Base-by-base conservation (phyloP, 1,140 invertebrate species). In the Campoletis sonorensis region DNA sequence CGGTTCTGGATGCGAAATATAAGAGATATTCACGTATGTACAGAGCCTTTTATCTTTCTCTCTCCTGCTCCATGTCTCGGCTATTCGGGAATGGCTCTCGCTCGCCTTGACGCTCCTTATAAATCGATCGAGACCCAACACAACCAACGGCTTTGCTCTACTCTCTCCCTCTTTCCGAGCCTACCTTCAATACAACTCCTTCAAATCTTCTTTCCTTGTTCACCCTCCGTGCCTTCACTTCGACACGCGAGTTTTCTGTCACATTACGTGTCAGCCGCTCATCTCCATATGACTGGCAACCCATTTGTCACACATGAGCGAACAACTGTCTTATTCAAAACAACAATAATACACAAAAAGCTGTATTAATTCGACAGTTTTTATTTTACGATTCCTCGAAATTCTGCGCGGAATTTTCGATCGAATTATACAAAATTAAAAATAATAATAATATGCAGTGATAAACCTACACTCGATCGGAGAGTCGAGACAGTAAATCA, bases 31-130 rank as follows among this genome's bases (percentile, higher is more conserved):
- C 67, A 16, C 11, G 85, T 72, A 71, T 79, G 61, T 45, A 26
- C 11, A 11, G 13, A 21, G 11, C 18, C 16, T 15, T 61, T 13
- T 79, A 51, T 33, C 27, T 80, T 37, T 73, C 71, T 72, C 27
- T 72, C 49, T n/a, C 16, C 18, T 26, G 18, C 13, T 75, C 21
- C 30, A 23, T 13, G n/a, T 18, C 72, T 75, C 23, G 70, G 73
- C 51, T 82, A 85, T 83, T 81, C 79, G 83, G 85, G 86, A 90
- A 90, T 87, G 88, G 89, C 88, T 89, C 89, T 88, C 86, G 88
- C 88, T 90, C 79, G 88, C 88, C 89, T 90, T 90, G 89, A 88
- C 88, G 88, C 88, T 89, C 89, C 89, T 90, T 89, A 86, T 88
- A 87, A 90, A 89, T 90, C 88, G 89, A 90, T 89, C 82, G 72